Base-by-base conservation (phyloP, 2,797 vertebrate genomes). In the Chelon labrosus region DNA sequence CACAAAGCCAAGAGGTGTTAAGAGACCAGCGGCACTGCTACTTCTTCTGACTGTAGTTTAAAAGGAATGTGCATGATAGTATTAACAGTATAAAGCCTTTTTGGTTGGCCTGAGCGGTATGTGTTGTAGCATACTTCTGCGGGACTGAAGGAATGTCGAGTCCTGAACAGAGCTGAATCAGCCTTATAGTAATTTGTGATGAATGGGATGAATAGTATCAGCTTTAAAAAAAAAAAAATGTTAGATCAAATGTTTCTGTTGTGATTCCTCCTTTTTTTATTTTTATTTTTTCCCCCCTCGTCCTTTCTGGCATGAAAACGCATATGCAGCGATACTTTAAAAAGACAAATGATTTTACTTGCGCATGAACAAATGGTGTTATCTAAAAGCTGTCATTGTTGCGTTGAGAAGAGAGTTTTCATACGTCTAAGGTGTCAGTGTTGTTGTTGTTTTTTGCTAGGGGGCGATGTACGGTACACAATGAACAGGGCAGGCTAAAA, bases 91-190 rank as follows among this genome's bases (percentile, higher is more conserved):
- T 74, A 39, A 62, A 78, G 73, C 65, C 79, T 70, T 50, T 55
- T 57, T n/a, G 83, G 58, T 58, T 46, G 65, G 72, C 77, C 85
- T 67, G 69, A 57, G 70, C 57, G 5, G 90, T 90, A 81, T 94
- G 91, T 27, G 90, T 93, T 94, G 81, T 94, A 94, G 92, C 90
- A 94, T 89, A 85, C 87, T 69, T 22, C 39, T 25, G 14, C 73
- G 46, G 82, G 78, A 85, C 63, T 46, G 65, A 75, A 84, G 55
- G 78, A 82, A 75, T 68, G 76, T 77, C 7, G 72, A 87, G 77
- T 87, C 76, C 80, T 79, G 69, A 79, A 70, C 74, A 53, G 71
- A 84, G 77, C 70, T 70, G 56, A 83, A 85, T 66, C 80, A 77
- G 85, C 86, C 84, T 89, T 88, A 81, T 79, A 85, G 71, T 83